Evolutionary conservation across 2,888 invertebrate genomes (phyloP), one percentile per base, ranked within the genome.

Genomic region (Drosophila phalerata): DNA sequence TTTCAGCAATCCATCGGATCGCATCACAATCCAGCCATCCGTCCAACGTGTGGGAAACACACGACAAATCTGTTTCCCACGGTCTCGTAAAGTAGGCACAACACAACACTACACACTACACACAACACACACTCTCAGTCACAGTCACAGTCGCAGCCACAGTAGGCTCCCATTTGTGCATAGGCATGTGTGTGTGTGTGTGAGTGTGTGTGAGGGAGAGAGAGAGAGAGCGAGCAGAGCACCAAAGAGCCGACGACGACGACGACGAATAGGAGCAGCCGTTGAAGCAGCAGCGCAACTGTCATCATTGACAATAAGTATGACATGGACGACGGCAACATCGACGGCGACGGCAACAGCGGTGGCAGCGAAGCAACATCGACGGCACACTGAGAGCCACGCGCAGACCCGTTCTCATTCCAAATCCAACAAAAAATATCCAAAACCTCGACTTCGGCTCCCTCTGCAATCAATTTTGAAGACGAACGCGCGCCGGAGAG

Each of bases 31-130:
- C 90, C 91, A 91, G 90, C 91, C 91, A 91, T 91, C 91, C 91
- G 91, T 91, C 91, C 91, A 91, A 92, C 92, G 92, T 92, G 92
- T 92, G 92, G 92, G 92, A 92, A 92, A 92, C 92, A 92, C 91
- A 92, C 91, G 92, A 91, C 91, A 89, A 91, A 92, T 92, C 91
- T 92, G 91, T 92, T 92, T 92, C 92, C 92, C 92, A 92, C 92
- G 92, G 91, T 92, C 91, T 90, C 84, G 88, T 90, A 91, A 90
- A 90, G 90, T 91, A 91, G 91, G 90, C 90, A 90, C 75, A 77
- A 77, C 83, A 76, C 79, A 58, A 47, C 47, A 76, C 67, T 77
- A 74, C 79, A 62, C 62, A 76, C 79, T 62, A 47, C 47, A 76
- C 67, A 78, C 76, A 80, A 62, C 62, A 77, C 79, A 81, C 78